These are phyloP conservation scores for Cryptus viduatorius DNA, from an alignment of 2,888 invertebrate genomes.

Conservation along the genomic window DNA sequence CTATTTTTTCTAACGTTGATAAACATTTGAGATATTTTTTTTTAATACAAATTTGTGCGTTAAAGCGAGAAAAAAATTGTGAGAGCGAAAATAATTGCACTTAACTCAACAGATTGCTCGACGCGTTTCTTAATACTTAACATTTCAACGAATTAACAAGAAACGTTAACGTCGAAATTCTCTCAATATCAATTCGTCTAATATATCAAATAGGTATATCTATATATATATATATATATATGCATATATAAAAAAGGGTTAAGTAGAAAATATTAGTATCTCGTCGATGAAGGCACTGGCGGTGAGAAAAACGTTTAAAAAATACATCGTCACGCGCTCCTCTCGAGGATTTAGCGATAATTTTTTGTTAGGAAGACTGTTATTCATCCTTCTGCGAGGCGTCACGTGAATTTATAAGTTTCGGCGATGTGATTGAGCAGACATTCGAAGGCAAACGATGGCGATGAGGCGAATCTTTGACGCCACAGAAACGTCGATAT, in stretches of 20 bases:
- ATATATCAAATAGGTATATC: slow-evolving; percentile 33
- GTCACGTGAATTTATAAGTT: slow-evolving; percentile 80
- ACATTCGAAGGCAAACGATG: slow-evolving; percentile 82
- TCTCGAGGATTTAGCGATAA: not conserved
- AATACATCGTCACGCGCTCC: slow-evolving; percentile 5
- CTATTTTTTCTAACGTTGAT: slow-evolving; percentile 15
- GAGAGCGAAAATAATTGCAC: slow-evolving; percentile 60
- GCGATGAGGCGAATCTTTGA: slow-evolving; percentile 83
- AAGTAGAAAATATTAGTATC: slow-evolving; percentile 51
- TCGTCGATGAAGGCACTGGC: slow-evolving; percentile 52
- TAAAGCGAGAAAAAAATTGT: slow-evolving; percentile 12
- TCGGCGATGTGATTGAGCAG: slow-evolving; percentile 85
- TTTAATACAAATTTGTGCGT: slow-evolving; percentile 55
- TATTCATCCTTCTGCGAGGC: not conserved
- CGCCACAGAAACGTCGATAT: slow-evolving; percentile 85
- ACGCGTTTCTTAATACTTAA: not conserved
- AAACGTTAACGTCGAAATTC: slow-evolving; percentile 10
- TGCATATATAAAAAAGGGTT: slow-evolving; percentile 48
- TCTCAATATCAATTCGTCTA: slow-evolving; percentile 8
- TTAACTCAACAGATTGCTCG: slow-evolving; percentile 61
- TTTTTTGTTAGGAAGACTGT: slow-evolving; percentile 37
- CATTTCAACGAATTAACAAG: slow-evolving; percentile 8
- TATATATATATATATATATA: slow-evolving; percentile 24
- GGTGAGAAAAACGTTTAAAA: slow-evolving; percentile 18
- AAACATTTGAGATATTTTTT: not conserved